phyloP scores from a whole-genome alignment of 2,888 invertebrate genomes.

The Drosophila mettleri region DNA sequence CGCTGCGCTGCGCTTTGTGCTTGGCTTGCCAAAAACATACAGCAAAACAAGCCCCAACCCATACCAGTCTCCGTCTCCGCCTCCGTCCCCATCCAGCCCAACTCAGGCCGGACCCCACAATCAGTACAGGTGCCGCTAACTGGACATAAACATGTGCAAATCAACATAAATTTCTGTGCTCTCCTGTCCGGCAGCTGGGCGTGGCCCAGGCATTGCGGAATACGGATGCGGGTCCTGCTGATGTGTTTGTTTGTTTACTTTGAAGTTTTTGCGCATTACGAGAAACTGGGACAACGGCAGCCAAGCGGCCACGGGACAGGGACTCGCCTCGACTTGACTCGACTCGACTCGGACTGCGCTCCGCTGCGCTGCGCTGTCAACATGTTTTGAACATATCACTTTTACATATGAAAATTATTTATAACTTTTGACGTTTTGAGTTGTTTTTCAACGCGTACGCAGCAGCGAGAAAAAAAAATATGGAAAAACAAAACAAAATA shows the following conservation, averaged over 20 bases:
- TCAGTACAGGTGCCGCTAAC: conserved; percentile 69
- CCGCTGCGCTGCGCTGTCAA: conserved; percentile 64
- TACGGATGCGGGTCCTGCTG: conserved; percentile 41
- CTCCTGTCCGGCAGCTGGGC: conserved; percentile 22
- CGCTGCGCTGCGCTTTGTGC: conserved; percentile 39
- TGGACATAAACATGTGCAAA: conserved; percentile 81
- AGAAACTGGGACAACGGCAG: conserved; percentile 68
- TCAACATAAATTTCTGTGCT: conserved; percentile 71
- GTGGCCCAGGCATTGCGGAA: conserved; percentile 1
- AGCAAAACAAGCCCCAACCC: conserved; percentile 61
- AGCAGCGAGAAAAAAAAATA: conserved; percentile 13
- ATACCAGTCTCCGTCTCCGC: too few relatives aligned
- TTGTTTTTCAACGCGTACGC: conserved; percentile 55
- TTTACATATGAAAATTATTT: conserved; percentile 79
- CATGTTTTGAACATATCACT: conserved; percentile 81
- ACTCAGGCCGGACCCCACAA: not conserved
- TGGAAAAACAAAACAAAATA: conserved; percentile 18
- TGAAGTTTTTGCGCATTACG: conserved; percentile 73
- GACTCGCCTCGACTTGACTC: conserved; percentile 19
- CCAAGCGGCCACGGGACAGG: conserved; percentile 52
- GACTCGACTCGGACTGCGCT: conserved; percentile 35
- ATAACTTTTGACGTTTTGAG: conserved; percentile 79
- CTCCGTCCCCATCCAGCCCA: not conserved
- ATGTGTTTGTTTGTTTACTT: conserved; percentile 81
- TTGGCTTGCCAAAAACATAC: conserved; percentile 68